Percentiles rank a stretch among this genome's conserved stretches.
Conservation (phyloP, 2,113 vertebrate genomes). For the Notechis scutatus region DNA sequence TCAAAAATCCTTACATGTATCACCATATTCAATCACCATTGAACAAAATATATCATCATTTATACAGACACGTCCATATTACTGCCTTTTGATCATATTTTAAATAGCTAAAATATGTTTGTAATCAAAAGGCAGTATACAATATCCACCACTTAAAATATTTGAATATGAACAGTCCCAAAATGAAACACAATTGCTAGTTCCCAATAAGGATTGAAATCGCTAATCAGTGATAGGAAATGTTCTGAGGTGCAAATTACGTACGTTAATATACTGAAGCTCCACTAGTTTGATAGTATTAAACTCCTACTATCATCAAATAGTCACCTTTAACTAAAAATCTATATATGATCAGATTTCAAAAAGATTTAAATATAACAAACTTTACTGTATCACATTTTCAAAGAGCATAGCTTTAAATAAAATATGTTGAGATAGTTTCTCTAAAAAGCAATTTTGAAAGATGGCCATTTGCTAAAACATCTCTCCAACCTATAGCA, state of each 20-base stretch:
- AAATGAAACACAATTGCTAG: not conserved
- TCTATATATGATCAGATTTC: not conserved
- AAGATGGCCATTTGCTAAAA: not conserved
- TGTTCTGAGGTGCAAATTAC: not conserved
- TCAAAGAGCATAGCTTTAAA: not conserved
- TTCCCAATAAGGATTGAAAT: not conserved
- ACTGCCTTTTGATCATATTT: not conserved
- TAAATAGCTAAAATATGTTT: not conserved
- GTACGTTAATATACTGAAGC: not conserved
- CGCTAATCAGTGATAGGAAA: not conserved
- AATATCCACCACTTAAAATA: not conserved
- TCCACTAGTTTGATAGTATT: not conserved
- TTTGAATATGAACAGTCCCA: not conserved
- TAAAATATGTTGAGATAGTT: not conserved
- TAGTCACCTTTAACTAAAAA: not conserved
- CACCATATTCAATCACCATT: not conserved
- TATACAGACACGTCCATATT: not conserved
- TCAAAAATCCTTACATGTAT: not conserved
- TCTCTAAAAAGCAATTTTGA: not conserved
- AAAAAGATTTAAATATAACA: not conserved
- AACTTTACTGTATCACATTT: not conserved
- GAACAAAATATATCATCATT: not conserved
- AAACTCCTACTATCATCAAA: not conserved
- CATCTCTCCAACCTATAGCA: not conserved
- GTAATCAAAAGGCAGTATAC: not conserved